Conservation (phyloP, 2,888 invertebrate species). For the Agriotes lineatus region DNA sequence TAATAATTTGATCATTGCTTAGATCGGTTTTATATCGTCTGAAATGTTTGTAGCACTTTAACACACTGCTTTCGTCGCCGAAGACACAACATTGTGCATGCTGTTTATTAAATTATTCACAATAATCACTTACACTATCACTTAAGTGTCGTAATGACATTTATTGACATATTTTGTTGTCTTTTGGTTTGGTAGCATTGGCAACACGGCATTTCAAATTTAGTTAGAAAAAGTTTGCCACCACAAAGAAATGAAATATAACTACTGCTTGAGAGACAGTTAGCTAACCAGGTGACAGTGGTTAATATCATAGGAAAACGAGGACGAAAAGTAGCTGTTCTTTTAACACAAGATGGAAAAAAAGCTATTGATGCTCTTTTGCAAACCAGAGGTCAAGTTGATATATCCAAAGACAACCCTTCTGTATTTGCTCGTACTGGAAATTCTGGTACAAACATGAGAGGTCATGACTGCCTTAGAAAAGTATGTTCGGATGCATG, state of each 20-base stretch:
- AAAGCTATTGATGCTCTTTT: not conserved
- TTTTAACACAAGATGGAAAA: not conserved
- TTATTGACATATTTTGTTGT: no score
- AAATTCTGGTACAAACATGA: not conserved
- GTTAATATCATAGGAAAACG: conserved; percentile 15
- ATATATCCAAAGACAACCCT: not conserved
- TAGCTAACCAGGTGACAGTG: conserved; percentile 7
- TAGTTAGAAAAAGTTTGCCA: no score
- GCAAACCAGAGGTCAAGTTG: not conserved
- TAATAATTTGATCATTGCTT: no score
- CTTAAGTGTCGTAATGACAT: no score
- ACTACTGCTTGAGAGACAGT: conserved; percentile 14
- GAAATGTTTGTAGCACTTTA: no score
- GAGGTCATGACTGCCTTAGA: conserved; percentile 19
- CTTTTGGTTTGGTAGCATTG: no score
- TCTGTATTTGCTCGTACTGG: conserved; percentile 13
- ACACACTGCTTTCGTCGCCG: no score
- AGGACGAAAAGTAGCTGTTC: not conserved
- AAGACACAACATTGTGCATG: no score
- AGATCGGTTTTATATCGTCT: no score
- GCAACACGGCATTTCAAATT: no score
- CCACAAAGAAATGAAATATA: not conserved
- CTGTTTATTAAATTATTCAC: no score
- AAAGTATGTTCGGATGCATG: not conserved
- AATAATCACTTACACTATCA: no score